Conservation (phyloP, 2,888 invertebrate species). For the Temnothorax rugatulus region DNA sequence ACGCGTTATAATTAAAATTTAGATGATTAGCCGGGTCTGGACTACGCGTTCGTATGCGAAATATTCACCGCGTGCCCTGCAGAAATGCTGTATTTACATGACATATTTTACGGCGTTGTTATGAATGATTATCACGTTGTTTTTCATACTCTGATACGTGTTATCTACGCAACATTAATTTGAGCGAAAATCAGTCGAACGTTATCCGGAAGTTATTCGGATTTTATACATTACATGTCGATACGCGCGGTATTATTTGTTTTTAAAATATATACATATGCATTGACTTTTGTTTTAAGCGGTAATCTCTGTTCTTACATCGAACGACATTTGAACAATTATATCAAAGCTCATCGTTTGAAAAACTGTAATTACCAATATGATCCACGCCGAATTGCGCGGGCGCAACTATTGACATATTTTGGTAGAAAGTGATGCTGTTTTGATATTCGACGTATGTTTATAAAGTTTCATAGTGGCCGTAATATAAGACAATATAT, state of each 20-base stretch:
- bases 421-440: not conserved
- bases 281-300: constrained; percentile 28
- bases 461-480: not conserved
- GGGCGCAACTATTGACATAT: not conserved
- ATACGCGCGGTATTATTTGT: constrained; percentile 12
- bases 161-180: not conserved
- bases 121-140: not conserved
- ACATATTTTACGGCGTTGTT: constrained; percentile 30
- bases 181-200: not conserved
- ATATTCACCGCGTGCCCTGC: not conserved
- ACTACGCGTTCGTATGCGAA: not conserved
- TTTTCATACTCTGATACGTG: not conserved
- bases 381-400: not conserved
- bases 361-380: not conserved
- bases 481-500: constrained; percentile 22
- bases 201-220: constrained; percentile 7
- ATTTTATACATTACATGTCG: constrained; percentile 23
- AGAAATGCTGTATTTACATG: constrained; percentile 5
- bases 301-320: constrained; percentile 18
- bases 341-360: constrained; percentile 13
- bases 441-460: constrained; percentile 16
- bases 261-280: not conserved
- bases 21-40: not conserved
- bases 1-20: constrained; percentile 18
- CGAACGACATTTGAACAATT: constrained; percentile 10